Evolutionary conservation across 2,113 vertebrate genomes (phyloP).

Genomic region (Pholis gunnellus): DNA sequence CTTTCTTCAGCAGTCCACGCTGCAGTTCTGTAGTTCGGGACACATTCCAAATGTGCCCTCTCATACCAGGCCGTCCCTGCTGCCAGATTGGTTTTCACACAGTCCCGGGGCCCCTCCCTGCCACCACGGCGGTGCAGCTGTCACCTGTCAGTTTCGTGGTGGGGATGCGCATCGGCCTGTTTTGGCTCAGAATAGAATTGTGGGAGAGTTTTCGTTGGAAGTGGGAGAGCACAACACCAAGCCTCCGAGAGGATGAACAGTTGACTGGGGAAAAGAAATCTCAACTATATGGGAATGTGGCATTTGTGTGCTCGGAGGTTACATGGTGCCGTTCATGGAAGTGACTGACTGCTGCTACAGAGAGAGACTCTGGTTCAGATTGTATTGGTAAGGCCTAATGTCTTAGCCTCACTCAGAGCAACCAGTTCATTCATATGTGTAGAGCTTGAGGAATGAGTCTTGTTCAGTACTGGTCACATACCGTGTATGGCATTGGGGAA

Average conservation of each 20-base stretch:
- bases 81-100: slow-evolving; percentile 81
- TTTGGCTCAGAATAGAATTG: slow-evolving; percentile 75
- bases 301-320: slow-evolving; percentile 35
- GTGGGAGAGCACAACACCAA: slow-evolving; percentile 37
- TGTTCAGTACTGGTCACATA: not conserved
- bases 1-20: slow-evolving; percentile 9
- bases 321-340: slow-evolving; percentile 40
- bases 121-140: slow-evolving; percentile 80
- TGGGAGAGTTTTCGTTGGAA: slow-evolving; percentile 62
- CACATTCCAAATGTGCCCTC: slow-evolving; percentile 58
- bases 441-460: not conserved
- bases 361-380: slow-evolving; percentile 30
- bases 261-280: slow-evolving; percentile 45
- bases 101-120: slow-evolving; percentile 70
- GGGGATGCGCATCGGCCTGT: slow-evolving; percentile 62
- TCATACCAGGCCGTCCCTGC: slow-evolving; percentile 68
- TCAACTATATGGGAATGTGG: slow-evolving; percentile 54
- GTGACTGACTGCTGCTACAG: slow-evolving; percentile 39
- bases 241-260: slow-evolving; percentile 52
- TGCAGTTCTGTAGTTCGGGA: slow-evolving; percentile 41
- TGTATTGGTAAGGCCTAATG: slow-evolving; percentile 66
- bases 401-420: slow-evolving; percentile 3
- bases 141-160: slow-evolving; percentile 81
- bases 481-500: not conserved
- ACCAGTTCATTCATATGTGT: slow-evolving; percentile 22